phyloP scores from a whole-genome alignment of 2,888 invertebrate species.

The Lucinisca nassula region DNA sequence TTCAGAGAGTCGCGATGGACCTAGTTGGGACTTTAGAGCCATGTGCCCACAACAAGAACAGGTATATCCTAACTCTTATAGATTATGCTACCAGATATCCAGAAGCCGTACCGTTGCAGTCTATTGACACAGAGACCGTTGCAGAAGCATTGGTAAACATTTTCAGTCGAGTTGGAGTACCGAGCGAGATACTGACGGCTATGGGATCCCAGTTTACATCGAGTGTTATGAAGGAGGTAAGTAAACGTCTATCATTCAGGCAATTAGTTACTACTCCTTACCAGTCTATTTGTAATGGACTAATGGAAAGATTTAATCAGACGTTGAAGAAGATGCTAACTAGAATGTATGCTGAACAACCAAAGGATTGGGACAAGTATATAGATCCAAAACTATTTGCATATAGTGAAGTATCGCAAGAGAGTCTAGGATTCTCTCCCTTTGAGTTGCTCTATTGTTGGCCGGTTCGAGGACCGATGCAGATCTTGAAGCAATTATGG shows the following conservation, averaged over 20 bases:
- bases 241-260: not conserved
- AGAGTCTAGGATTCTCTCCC: conserved; percentile 50
- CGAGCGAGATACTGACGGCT: not conserved
- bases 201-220: not conserved
- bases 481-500: conserved; percentile 57
- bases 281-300: conserved; percentile 24
- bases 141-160: not conserved
- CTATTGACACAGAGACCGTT: not conserved
- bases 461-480: conserved; percentile 62
- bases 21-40: conserved; percentile 57
- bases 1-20: conserved; percentile 60
- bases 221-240: not conserved
- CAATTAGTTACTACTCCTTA: not conserved
- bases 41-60: conserved; percentile 24
- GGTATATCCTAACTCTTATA: conserved; percentile 56
- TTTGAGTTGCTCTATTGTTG: conserved; percentile 64
- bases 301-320: conserved; percentile 64
- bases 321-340: conserved; percentile 52
- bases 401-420: conserved; percentile 57
- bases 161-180: not conserved
- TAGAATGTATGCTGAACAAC: conserved; percentile 37
- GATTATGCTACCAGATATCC: conserved; percentile 44
- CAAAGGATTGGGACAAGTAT: conserved; percentile 56
- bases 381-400: conserved; percentile 56
- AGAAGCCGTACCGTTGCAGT: not conserved